A percentile compares a stretch with the other conserved stretches of the same genome.
These are phyloP conservation scores for Zosterops lateralis DNA, from an alignment of 2,113 vertebrate genomes.

Conservation along the genomic window DNA sequence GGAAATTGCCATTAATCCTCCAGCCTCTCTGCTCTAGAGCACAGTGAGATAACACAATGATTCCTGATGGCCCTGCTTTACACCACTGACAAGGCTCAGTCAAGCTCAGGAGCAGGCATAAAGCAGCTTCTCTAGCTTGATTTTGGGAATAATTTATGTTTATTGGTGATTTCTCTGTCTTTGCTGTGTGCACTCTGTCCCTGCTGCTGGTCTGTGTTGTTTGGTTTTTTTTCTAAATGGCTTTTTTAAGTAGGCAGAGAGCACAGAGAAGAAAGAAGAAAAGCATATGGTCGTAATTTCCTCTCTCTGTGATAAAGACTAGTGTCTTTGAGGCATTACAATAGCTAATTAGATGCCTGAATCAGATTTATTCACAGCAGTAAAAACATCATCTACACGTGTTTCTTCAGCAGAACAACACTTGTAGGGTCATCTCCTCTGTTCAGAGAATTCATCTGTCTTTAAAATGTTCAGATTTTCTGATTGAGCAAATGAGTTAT, in stretches of 20 bases:
- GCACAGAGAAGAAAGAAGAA: background rate
- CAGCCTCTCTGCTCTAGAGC: background rate
- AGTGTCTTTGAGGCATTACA: constrained; percentile 14
- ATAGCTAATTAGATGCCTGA: constrained; percentile 35
- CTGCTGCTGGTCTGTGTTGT: background rate
- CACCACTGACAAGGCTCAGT: background rate
- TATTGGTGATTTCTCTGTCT: background rate
- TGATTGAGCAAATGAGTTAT: constrained; percentile 3
- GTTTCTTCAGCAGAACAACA: background rate
- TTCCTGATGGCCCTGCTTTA: background rate
- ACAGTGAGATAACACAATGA: background rate
- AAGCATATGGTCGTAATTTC: constrained; percentile 13
- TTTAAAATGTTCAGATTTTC: background rate
- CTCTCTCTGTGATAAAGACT: background rate
- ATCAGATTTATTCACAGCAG: constrained; percentile 24
- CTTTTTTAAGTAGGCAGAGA: background rate
- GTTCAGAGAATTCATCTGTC: background rate
- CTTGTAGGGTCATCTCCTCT: background rate
- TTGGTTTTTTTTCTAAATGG: background rate
- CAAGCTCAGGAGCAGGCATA: background rate
- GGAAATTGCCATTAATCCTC: background rate
- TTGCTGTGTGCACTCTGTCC: background rate
- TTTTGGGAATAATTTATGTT: background rate
- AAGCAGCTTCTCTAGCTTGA: background rate
- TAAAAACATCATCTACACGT: background rate